Evolutionary conservation across 2,113 vertebrate genomes (phyloP).

Genomic region (Platichthys flesus): DNA sequence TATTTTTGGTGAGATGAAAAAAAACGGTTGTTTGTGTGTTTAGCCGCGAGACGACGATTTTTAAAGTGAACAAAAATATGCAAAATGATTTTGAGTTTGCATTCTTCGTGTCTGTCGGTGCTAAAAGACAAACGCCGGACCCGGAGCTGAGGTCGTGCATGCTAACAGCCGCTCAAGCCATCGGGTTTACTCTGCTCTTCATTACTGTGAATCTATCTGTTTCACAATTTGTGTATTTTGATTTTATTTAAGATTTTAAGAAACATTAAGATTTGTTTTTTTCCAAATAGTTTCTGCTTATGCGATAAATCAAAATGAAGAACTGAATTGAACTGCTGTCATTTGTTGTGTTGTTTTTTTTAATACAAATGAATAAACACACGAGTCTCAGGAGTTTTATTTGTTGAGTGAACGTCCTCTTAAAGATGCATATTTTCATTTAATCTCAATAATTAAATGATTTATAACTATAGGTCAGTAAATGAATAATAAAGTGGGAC

Average conservation of each 20-base stretch:
- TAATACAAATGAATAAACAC: conserved; percentile 63
- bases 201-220: conserved; percentile 28
- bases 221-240: conserved; percentile 11
- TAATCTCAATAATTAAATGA: neutral
- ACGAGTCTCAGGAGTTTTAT: neutral
- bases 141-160: conserved; percentile 52
- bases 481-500: neutral
- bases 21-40: conserved; percentile 88
- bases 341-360: conserved; percentile 29
- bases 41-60: conserved; percentile 87
- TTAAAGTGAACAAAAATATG: conserved; percentile 90
- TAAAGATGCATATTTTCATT: neutral
- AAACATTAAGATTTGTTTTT: conserved; percentile 34
- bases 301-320: conserved; percentile 37
- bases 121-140: conserved; percentile 21
- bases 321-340: conserved; percentile 56
- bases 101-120: conserved; percentile 56
- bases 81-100: conserved; percentile 86
- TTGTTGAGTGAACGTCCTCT: neutral
- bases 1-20: conserved; percentile 87
- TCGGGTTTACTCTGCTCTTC: conserved; percentile 20
- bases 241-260: conserved; percentile 17
- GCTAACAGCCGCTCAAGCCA: conserved; percentile 29
- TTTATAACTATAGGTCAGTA: neutral
- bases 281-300: conserved; percentile 33